Base-by-base conservation (phyloP, 2,888 invertebrate genomes). In the Ophraella communa region DNA sequence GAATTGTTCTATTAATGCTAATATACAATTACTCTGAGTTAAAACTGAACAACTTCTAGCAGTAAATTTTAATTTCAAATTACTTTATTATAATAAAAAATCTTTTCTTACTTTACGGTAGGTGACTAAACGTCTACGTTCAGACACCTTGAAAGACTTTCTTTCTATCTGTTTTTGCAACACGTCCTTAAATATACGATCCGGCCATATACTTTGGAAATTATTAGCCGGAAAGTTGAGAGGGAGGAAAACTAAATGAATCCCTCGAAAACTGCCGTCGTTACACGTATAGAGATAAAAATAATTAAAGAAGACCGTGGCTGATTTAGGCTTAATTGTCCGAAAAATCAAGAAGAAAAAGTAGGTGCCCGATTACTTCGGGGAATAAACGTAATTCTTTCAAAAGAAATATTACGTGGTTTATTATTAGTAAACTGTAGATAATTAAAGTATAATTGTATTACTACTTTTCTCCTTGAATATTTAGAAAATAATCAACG, bases 241-340 rank as follows among this genome's bases (percentile, higher is more conserved):
- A 24, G 10, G 27, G 11, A 10, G 49, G 27, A 51, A 51, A 51
- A 27, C 23, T 51, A 27, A 5, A 51, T 27, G 49, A 51, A 14
- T 27, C 17, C 27, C 27, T 27, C 17, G 17, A 17, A 51, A 51
- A 51, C 18, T 51, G 49, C 20, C 3, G 27, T 27, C 27, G 49
- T 3, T 3, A 51, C 27, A 17, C n/a, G n/a, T n/a, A n/a, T 24
- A 51, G 27, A 51, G 49, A 51, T 51, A 51, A 51, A 51, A 51
- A 30, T 51, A 51, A 51, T 51, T 51, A 51, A 51, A 14, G 17
- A 49, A 49, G 23, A 49, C n/a, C 24, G 49, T 24, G 24, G 27
- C 14, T 30, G 24, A 51, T 51, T 27, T 51, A 17, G 14, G 8
- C 27, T 27, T 24, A 51, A 51, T 51, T 51, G 49, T 51, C 24